A percentile compares a stretch with the other conserved stretches of the same genome.
phyloP scores from a whole-genome alignment of 1,140 invertebrate genomes.

The Drosophila prosaltans region DNA sequence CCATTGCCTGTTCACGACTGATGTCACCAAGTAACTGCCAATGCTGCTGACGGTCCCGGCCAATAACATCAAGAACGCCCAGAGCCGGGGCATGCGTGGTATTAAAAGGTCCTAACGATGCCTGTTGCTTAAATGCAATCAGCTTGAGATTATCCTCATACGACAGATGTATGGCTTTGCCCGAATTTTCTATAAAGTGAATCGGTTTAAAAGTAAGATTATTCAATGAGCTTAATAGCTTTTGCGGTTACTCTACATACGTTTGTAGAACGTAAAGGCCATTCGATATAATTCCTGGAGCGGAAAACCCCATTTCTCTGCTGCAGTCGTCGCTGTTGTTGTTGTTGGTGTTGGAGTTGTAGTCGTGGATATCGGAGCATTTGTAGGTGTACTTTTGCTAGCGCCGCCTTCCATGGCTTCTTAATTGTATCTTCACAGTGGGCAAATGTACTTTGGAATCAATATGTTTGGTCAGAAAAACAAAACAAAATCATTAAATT shows the following conservation, averaged over 20 bases:
- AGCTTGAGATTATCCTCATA: slow-evolving; percentile 97
- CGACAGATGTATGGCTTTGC: slow-evolving; percentile 96
- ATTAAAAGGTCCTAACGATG: slow-evolving; percentile 92
- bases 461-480: slow-evolving; percentile 50
- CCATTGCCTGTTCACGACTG: slow-evolving; percentile 93
- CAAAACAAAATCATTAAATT: slow-evolving; percentile 69
- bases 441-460: slow-evolving; percentile 31
- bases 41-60: slow-evolving; percentile 94
- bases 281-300: slow-evolving; percentile 93
- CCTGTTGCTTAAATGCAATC: slow-evolving; percentile 96
- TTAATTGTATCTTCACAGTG: slow-evolving; percentile 17
- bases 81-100: slow-evolving; percentile 91
- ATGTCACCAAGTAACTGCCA: slow-evolving; percentile 96
- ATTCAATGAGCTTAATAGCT: neutral
- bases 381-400: slow-evolving; percentile 14
- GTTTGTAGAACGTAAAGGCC: slow-evolving; percentile 94
- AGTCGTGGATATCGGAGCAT: neutral
- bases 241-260: slow-evolving; percentile 83
- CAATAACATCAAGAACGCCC: slow-evolving; percentile 97
- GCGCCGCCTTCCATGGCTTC: slow-evolving; percentile 40
- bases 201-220: neutral
- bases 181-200: slow-evolving; percentile 93
- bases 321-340: slow-evolving; percentile 18
- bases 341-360: neutral
- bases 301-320: slow-evolving; percentile 87